Percentiles rank a stretch among this genome's conserved stretches.
These are phyloP conservation scores for Polydrusus cervinus DNA, from an alignment of 2,888 invertebrate genomes.

Conservation along the genomic window DNA sequence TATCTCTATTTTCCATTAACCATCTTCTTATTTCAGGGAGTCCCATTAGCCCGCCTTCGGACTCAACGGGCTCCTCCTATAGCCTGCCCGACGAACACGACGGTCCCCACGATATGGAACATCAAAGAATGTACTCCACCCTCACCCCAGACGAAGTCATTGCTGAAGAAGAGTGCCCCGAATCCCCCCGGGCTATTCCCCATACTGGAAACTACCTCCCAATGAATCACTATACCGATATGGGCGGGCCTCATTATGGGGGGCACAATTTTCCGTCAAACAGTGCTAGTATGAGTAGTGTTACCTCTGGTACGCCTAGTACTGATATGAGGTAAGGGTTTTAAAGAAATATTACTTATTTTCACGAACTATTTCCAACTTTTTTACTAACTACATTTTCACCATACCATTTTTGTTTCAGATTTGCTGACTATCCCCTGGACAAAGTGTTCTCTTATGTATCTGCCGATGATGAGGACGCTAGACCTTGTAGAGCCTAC, in stretches of 20 bases:
- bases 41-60: slow-evolving; percentile 72
- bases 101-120: slow-evolving; percentile 59
- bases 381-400: no score
- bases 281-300: slow-evolving; percentile 82
- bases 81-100: slow-evolving; percentile 80
- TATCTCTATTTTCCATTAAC: no score
- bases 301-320: slow-evolving; percentile 87
- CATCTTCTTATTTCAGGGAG: slow-evolving; percentile 36
- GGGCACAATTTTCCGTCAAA: slow-evolving; percentile 73
- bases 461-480: slow-evolving; percentile 74
- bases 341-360: no score
- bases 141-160: slow-evolving; percentile 79
- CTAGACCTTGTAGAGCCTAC: slow-evolving; percentile 84
- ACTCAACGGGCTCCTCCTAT: slow-evolving; percentile 80
- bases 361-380: background rate
- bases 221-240: slow-evolving; percentile 42
- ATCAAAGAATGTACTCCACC: slow-evolving; percentile 67
- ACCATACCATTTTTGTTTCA: slow-evolving; percentile 58
- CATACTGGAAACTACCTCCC: slow-evolving; percentile 30
- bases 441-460: slow-evolving; percentile 88
- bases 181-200: slow-evolving; percentile 52
- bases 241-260: slow-evolving; percentile 70
- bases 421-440: slow-evolving; percentile 85
- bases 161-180: slow-evolving; percentile 76
- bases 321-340: slow-evolving; percentile 73